Conservation (phyloP, 2,888 invertebrate genomes). For the Encarsia formosa region DNA sequence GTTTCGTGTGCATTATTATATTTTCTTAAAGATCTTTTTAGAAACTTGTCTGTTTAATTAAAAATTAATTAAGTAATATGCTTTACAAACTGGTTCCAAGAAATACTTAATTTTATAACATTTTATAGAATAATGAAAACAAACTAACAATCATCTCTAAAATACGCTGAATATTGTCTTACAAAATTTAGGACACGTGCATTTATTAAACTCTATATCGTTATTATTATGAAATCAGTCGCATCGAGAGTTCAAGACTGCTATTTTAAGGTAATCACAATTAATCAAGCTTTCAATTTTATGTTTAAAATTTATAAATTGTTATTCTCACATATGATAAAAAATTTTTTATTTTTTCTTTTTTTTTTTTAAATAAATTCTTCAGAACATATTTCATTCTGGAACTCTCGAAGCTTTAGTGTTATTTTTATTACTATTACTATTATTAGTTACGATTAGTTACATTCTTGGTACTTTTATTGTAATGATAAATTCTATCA, state of each 20-base stretch:
- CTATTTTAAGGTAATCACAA: conserved; percentile 10
- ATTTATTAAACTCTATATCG: conserved; percentile 45
- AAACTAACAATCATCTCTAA: conserved; percentile 39
- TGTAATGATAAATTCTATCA: conserved; percentile 33
- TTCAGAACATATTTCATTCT: too few relatives aligned
- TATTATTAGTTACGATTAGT: conserved; percentile 39
- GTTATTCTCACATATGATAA: too few relatives aligned
- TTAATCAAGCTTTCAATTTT: conserved; percentile 14
- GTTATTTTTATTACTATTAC: conserved; percentile 37
- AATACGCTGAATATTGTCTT: conserved; percentile 50
- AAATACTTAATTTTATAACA: too few relatives aligned
- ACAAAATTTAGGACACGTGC: conserved; percentile 46
- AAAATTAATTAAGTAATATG: not conserved
- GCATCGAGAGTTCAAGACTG: conserved; percentile 22
- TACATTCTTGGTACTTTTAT: conserved; percentile 33
- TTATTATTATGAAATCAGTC: conserved; percentile 20
- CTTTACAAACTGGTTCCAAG: conserved; percentile 25
- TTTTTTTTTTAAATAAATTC: not conserved
- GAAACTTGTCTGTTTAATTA: conserved; percentile 13
- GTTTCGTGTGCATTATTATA: conserved; percentile 38
- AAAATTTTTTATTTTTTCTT: too few relatives aligned
- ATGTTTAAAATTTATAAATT: too few relatives aligned
- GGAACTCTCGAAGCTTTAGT: conserved; percentile 29
- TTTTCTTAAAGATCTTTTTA: conserved; percentile 21
- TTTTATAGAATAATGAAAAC: too few relatives aligned